Evolutionary conservation across 2,888 invertebrate species (phyloP).

Genomic region (Argyresthia albistria): DNA sequence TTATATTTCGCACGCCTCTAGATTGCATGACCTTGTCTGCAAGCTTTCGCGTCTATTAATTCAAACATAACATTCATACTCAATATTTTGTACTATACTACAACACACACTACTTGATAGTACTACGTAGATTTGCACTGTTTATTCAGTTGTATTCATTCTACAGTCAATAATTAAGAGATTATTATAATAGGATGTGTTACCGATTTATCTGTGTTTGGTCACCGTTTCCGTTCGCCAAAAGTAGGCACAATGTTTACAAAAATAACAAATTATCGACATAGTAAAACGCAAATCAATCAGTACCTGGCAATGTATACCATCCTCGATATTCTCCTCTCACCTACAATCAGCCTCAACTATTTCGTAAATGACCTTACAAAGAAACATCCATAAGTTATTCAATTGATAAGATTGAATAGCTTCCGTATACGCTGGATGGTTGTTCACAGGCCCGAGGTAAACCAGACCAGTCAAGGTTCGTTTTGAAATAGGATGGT

Average conservation of each 20-base stretch:
- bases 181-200: too few species aligned
- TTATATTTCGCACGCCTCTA: slow-evolving; percentile 61
- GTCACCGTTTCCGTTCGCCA: too few species aligned
- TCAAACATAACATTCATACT: too few species aligned
- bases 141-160: too few species aligned
- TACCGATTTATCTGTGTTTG: too few species aligned
- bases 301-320: not conserved
- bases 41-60: not conserved
- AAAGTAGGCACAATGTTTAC: not conserved
- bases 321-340: not conserved
- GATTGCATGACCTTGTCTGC: slow-evolving; percentile 56
- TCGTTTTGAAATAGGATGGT: slow-evolving; percentile 70
- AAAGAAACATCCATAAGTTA: slow-evolving; percentile 14
- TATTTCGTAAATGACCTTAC: not conserved
- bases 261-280: not conserved
- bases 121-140: too few species aligned
- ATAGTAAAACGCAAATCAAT: not conserved
- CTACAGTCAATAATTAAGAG: too few species aligned
- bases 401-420: slow-evolving; percentile 50
- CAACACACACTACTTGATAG: too few species aligned
- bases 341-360: not conserved
- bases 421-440: slow-evolving; percentile 55
- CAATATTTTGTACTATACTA: too few species aligned
- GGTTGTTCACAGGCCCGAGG: slow-evolving; percentile 51
- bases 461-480: slow-evolving; percentile 66